Evolutionary conservation across 2,888 invertebrate genomes (phyloP).

Genomic region (Spilosoma lubricipeda): DNA sequence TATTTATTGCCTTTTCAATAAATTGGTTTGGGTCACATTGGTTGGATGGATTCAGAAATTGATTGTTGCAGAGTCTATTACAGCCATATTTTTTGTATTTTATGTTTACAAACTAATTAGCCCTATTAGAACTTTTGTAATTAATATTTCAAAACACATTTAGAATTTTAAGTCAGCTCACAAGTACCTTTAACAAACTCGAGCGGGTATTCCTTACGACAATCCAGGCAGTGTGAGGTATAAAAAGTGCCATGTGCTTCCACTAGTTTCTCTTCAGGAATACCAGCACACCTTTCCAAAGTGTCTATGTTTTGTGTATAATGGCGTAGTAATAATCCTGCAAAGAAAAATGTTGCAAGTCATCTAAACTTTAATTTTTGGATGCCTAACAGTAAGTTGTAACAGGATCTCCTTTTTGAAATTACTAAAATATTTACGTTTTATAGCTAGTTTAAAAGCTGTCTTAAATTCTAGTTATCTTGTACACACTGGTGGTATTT

Average conservation of each 20-base stretch:
- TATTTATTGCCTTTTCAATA: not conserved
- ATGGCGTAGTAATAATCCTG: slow-evolving; percentile 89
- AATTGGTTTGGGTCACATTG: not conserved
- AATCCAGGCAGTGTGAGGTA: slow-evolving; percentile 94
- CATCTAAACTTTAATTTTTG: not conserved
- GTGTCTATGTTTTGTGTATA: slow-evolving; percentile 98
- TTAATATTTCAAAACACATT: not conserved
- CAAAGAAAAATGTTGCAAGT: not conserved
- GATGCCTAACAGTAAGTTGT: not conserved
- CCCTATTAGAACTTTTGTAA: not conserved
- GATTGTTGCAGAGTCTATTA: not conserved
- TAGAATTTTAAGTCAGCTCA: not conserved
- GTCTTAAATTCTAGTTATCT: not conserved
- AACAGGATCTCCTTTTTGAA: not conserved
- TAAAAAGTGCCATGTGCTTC: slow-evolving; percentile 98
- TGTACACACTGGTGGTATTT: not conserved
- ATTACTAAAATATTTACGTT: too few relatives aligned
- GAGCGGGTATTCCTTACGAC: slow-evolving; percentile 90
- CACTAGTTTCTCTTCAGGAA: slow-evolving; percentile 94
- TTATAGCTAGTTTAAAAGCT: not conserved
- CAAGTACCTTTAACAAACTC: slow-evolving; percentile 93
- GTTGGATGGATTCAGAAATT: not conserved
- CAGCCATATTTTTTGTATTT: not conserved
- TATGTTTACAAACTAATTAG: not conserved
- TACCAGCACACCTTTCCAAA: slow-evolving; percentile 93